Evolutionary conservation across 2,113 vertebrate genomes (phyloP), one percentile per base, ranked within the genome.

Genomic region (Sclerurus mexicanus): DNA sequence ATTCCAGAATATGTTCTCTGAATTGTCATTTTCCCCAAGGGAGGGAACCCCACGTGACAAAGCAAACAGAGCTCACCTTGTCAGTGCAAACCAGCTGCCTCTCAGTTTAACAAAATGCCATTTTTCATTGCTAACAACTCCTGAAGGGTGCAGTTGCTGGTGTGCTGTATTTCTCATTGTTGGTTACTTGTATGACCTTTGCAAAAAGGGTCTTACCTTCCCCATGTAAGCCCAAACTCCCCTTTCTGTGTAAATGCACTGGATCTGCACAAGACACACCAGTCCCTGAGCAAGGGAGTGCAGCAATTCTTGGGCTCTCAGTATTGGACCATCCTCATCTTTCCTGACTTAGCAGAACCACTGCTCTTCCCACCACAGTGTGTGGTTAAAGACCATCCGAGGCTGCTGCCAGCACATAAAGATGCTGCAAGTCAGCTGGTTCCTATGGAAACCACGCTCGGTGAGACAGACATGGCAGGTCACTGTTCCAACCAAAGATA

Each of bases 321-420:
- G 0, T 1, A 4, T 1, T 4, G 12, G 31, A n/a, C 55, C 76
- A 86, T 28, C 3, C 2, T 4, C 30, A 40, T 25, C 14, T 42
- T 31, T n/a, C 22, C 62, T 40, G 10, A 13, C 50, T 80, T 5
- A 59, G 59, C 37, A 78, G 30, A 47, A 24, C 35, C 16, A 15
- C 6, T n/a, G 56, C 58, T 75, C 85, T 80, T 64, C 60, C 37
- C 23, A 30, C 31, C 53, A 46, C 35, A 40, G 10, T 17, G 15
- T 11, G 69, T 42, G 35, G 60, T 18, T 90, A 71, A 90, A 66
- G 87, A 83, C 30, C 59, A 49, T 50, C 49, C 77, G 21, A 52
- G 68, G 89, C 62, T 91, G 62, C 77, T 85, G 87, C 49, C 74
- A 79, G 84, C 53, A 73, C 35, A 46, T 12, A 73, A 67, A 79